A percentile compares a stretch with the other conserved stretches of the same genome.
Conservation (phyloP, 1,140 invertebrate genomes). For the Penaeus japonicus region DNA sequence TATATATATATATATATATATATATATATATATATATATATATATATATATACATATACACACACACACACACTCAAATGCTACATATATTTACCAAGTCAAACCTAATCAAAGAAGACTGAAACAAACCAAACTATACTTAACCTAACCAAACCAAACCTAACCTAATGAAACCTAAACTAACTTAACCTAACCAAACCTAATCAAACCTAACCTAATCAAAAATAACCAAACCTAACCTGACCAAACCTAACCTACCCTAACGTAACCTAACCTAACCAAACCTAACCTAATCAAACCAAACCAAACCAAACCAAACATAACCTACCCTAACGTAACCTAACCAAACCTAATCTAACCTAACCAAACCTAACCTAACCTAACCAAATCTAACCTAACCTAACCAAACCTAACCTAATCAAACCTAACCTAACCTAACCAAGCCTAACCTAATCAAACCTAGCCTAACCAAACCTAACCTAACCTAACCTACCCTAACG, state of each 20-base stretch:
- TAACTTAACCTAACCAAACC: neutral
- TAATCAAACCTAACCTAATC: neutral
- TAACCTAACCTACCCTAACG: neutral
- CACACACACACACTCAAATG: too few species aligned
- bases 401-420: too few species aligned
- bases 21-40: too few species aligned
- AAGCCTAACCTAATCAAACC: too few species aligned
- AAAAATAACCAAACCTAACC: neutral
- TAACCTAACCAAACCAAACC: neutral
- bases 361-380: too few species aligned
- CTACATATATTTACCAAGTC: too few species aligned
- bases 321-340: too few species aligned
- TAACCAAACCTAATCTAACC: too few species aligned
- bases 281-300: neutral
- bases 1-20: too few species aligned
- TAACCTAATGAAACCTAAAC: neutral
- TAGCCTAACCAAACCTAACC: neutral
- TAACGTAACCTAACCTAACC: neutral
- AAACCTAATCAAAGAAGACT: neutral
- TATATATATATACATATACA: too few species aligned
- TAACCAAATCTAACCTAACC: too few species aligned
- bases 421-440: too few species aligned
- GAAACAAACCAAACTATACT: neutral
- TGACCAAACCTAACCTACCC: neutral
- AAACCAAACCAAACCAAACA: neutral